Evolutionary conservation across 2,113 vertebrate species (phyloP), one percentile per base, ranked within the genome.

Genomic region (Platichthys stellatus): DNA sequence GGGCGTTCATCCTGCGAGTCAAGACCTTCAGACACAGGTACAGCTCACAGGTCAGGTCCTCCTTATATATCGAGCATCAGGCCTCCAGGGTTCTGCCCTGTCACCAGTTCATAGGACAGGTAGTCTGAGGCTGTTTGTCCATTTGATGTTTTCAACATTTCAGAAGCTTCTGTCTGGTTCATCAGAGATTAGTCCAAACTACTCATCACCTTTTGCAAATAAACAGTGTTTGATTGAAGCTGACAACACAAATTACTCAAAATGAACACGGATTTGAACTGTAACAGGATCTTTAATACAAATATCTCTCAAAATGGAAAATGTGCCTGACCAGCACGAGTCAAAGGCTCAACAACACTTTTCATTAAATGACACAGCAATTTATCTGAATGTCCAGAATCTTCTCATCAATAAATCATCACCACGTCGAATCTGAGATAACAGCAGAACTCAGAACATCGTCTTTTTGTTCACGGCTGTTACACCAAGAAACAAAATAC

Each of bases 1-100:
- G 49, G 40, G 68, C 40, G 5, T 84, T 93, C 89, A 94, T 93
- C 64, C 7, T 90, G 62, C 2, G 0, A 45, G 53, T 47, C n/a
- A n/a, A 28, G n/a, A 28, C 2, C 47, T 14, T 26, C 8, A 24
- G 20, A 56, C 23, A 43, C 59, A 57, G 17, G 10, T 31, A 51
- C n/a, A 18, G 24, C 24, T 59, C 11, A 9, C 5, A 20, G 14
- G 24, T 45, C 14, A 28, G 61, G 8, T 13, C 2, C 57, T 54
- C 35, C 78, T 88, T n/a, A n/a, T 90, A 88, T 88, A 81, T 49
- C 26, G 17, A 26, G 40, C 53, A 3, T 1, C 12, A n/a, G n/a
- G n/a, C n/a, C n/a, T n/a, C n/a, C n/a, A n/a, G n/a, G n/a, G n/a
- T n/a, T n/a, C n/a, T n/a, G n/a, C n/a, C n/a, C n/a, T n/a, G n/a